Evolutionary conservation across 2,113 vertebrate genomes (phyloP).

Genomic region (Rattus rattus): DNA sequence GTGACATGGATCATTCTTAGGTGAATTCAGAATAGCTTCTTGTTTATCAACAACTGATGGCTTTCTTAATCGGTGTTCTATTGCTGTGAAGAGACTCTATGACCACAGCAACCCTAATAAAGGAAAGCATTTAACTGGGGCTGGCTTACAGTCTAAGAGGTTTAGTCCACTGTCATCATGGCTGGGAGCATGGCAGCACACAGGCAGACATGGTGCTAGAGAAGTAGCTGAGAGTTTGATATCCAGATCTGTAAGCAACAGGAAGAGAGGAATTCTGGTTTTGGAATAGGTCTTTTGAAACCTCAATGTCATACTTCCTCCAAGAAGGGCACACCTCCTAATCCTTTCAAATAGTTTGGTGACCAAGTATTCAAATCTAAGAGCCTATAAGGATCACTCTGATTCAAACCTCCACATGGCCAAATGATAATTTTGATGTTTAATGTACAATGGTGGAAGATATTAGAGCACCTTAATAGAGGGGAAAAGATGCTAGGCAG

Average conservation of each 20-base stretch:
- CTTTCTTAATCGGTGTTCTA: not conserved
- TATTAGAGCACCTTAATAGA: not conserved
- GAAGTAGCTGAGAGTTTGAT: not conserved
- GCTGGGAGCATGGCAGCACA: not conserved
- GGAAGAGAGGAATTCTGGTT: not conserved
- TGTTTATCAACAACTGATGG: not conserved
- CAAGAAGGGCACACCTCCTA: not conserved
- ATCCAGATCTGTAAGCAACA: not conserved
- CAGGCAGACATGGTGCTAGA: not conserved
- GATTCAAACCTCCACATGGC: not conserved
- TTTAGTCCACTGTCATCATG: not conserved
- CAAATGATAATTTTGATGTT: constrained; percentile 24
- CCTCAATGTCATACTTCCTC: not conserved
- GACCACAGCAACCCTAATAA: not conserved
- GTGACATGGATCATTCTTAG: not conserved
- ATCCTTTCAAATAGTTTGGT: not conserved
- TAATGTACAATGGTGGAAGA: not conserved
- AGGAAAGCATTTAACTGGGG: not conserved
- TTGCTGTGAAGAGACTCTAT: not conserved
- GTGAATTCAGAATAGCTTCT: not conserved
- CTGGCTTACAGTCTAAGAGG: not conserved
- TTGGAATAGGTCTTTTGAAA: not conserved
- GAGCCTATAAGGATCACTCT: not conserved
- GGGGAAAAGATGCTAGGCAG: not conserved
- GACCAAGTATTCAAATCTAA: not conserved